A percentile compares a stretch with the other conserved stretches of the same genome.
These are phyloP conservation scores for Eriosoma lanigerum DNA, from an alignment of 1,140 invertebrate species.

Conservation along the genomic window DNA sequence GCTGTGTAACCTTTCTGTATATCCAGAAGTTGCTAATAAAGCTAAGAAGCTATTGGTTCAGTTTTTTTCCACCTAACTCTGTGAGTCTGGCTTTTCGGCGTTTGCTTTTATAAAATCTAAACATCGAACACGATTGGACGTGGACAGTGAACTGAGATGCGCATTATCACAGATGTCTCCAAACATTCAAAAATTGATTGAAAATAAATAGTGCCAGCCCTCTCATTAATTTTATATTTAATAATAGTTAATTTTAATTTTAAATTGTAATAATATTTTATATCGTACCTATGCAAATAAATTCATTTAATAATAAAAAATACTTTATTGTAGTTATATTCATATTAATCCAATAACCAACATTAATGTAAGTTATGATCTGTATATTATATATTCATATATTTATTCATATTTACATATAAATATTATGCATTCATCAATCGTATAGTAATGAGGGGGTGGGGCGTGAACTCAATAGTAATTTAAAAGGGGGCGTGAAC, in stretches of 20 bases:
- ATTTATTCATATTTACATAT: conserved; percentile 25
- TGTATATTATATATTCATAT: no score
- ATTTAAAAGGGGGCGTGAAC: conserved; percentile 12
- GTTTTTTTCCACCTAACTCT: conserved; percentile 53
- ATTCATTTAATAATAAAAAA: conserved; percentile 36
- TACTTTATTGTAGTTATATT: not conserved
- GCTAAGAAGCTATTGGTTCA: conserved; percentile 34
- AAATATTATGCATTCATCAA: conserved; percentile 2
- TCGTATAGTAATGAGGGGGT: not conserved
- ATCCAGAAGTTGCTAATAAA: conserved; percentile 36
- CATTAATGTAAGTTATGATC: no score
- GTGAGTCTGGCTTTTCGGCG: conserved; percentile 54
- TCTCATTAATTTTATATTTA: conserved; percentile 13
- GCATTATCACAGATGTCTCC: conserved; percentile 36
- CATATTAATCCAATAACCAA: no score
- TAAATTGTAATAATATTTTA: conserved; percentile 42
- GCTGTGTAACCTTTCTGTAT: not conserved
- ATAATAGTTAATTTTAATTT: conserved; percentile 30
- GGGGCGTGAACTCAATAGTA: not conserved
- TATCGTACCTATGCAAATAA: conserved; percentile 6
- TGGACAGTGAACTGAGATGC: conserved; percentile 52
- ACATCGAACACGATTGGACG: conserved; percentile 53
- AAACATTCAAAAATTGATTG: conserved; percentile 16
- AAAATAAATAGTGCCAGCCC: conserved; percentile 5
- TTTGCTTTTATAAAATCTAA: conserved; percentile 54